phyloP scores from a whole-genome alignment of 2,888 invertebrate species.

The Ichneumoninae sp. region DNA sequence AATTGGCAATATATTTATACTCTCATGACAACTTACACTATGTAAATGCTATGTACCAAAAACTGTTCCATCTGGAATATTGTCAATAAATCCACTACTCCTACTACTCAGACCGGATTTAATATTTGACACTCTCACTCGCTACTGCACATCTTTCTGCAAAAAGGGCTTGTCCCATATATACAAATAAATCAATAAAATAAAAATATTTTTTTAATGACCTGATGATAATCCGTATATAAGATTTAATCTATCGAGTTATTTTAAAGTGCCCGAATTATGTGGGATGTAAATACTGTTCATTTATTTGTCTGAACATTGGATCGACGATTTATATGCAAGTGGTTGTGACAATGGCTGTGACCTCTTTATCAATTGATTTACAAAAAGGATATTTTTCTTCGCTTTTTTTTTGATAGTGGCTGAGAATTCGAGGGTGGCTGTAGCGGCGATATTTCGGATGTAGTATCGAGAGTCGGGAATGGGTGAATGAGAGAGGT shows the following conservation, averaged over 20 bases:
- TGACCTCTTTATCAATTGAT: neutral
- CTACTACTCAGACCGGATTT: neutral
- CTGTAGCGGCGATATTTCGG: neutral
- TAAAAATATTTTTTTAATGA: neutral
- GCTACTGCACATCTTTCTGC: too few relatives aligned
- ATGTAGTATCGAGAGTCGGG: conserved; percentile 12
- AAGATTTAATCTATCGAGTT: neutral
- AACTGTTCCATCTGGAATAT: too few relatives aligned
- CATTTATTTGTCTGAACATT: neutral
- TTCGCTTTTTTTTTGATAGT: neutral
- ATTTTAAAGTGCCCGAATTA: neutral
- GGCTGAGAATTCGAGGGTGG: neutral
- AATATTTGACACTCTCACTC: too few relatives aligned
- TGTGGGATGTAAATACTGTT: too few relatives aligned
- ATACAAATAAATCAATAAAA: too few relatives aligned
- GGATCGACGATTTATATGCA: neutral
- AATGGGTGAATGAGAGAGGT: conserved; percentile 6
- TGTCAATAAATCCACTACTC: too few relatives aligned
- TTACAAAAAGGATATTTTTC: neutral
- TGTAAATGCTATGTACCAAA: too few relatives aligned
- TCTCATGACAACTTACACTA: too few relatives aligned
- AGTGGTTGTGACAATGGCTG: neutral
- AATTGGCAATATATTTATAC: too few relatives aligned
- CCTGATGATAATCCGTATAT: neutral
- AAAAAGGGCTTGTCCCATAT: too few relatives aligned